Conservation (phyloP, 2,113 vertebrate species). For the Ammodytes dubius region DNA sequence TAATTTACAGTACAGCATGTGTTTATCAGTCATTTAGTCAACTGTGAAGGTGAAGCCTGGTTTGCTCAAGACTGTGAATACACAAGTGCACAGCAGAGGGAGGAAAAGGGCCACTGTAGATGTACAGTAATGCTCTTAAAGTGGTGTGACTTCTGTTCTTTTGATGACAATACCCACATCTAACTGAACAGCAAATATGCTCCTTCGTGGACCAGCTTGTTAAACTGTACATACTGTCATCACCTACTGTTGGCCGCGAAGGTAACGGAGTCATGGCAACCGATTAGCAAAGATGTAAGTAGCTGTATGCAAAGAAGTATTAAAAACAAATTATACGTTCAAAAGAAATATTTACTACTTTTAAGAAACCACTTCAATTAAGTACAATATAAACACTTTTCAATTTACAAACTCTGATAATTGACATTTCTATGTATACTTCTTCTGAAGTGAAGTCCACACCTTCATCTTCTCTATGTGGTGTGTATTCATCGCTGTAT, state of each 20-base stretch:
- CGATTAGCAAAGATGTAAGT: not conserved
- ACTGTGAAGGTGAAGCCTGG: not conserved
- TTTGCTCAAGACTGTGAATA: not conserved
- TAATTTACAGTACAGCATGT: not conserved
- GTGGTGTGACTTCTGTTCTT: not conserved
- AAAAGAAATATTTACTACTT: constrained; percentile 44
- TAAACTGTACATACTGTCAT: not conserved
- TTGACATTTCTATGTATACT: constrained; percentile 8
- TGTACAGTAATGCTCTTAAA: not conserved
- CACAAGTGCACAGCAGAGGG: constrained; percentile 33
- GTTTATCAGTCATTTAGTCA: not conserved
- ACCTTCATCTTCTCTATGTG: constrained; percentile 16
- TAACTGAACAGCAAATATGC: not conserved
- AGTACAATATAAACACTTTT: constrained; percentile 60
- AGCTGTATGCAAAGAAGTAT: constrained; percentile 7
- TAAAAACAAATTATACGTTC: constrained; percentile 15
- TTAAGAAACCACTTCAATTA: constrained; percentile 38
- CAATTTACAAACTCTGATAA: constrained; percentile 41
- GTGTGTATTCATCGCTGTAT: not conserved
- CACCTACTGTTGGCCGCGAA: not conserved
- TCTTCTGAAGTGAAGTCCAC: not conserved
- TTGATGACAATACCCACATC: too few species aligned
- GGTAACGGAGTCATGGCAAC: not conserved
- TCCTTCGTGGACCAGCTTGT: not conserved
- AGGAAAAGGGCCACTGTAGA: not conserved